Evolutionary conservation across 1,140 invertebrate genomes (phyloP), one percentile per base, ranked within the genome.

Genomic region (Pissodes strobi): DNA sequence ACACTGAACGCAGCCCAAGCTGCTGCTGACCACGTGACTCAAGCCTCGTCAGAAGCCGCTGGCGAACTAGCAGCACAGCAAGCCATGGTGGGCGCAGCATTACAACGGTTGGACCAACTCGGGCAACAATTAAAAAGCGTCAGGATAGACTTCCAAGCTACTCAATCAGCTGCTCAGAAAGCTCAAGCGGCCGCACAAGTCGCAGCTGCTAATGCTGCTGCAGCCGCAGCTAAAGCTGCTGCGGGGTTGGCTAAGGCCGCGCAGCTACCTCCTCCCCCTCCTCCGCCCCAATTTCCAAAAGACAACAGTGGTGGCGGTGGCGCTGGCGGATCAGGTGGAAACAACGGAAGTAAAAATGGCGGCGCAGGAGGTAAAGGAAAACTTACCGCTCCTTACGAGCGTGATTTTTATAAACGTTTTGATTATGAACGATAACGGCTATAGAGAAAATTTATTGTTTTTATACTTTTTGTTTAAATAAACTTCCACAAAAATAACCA

Each of bases 1-100:
- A 87, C 86, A 1, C 66, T 88, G 63, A 88, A 89, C 71, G 85
- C 86, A 1, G 87, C 87, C 0, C 86, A 88, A 73, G 83, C 85
- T 0, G 87, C 86, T 3, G 81, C 83, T 1, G 85, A 88, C 19
- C 86, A 87, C 64, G 85, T 87, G 0, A 81, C 82, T 17, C 82
- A 85, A 68, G 86, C 87, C 1, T 86, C 87, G 0, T 82, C 83
- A 0, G 86, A 87, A 70, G 83, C 87, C 0, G 84, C 86, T 0
- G 86, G 86, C 4, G 86, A 88, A 75, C 74, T 87, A 2, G 87
- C 86, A 0, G 85, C 87, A 0, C 87, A 88, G 70, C 86, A 85
- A n/a, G 83, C 85, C 1, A 89, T 89, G 87, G 84, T 89, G 1
- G 86, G 86, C 2, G 81, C 86, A 3, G 86, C 87, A 0, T 82